Evolutionary conservation across 2,113 vertebrate species (phyloP), one percentile per base, ranked within the genome.

Genomic region (Lagopus leucura): DNA sequence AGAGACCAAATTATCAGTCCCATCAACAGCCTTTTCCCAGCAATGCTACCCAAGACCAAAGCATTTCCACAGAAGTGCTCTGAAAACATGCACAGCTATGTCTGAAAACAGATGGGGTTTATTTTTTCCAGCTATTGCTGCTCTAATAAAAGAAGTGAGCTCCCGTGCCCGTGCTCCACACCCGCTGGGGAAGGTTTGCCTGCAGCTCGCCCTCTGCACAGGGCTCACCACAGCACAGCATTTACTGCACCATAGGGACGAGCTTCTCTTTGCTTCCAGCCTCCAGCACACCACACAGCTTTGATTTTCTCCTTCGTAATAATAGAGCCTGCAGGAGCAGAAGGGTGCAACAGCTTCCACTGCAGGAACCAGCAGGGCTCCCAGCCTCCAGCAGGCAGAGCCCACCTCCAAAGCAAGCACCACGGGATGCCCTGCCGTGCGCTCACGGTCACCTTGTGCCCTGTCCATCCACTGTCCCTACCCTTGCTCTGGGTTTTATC

Each of bases 341-440:
- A 20, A 73, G 16, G 84, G 21, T 11, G 32, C 2, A 0, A 10
- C 1, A 15, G 28, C 38, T 63, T 48, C 79, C 34, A 25, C 3
- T 2, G 21, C 67, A 57, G 40, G 14, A 50, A 19, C 14, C n/a
- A 1, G 27, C 1, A 0, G 64, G 24, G 70, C 9, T 32, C 32
- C 61, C 8, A 1, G 12, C 24, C 25, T 25, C 36, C 43, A 5
- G 2, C 67, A 36, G 24, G 20, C 8, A 13, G 8, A 32, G 16
- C 27, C 3, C 1, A 13, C 2, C 2, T 25, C 58, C 38, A 34
- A 6, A 6, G 4, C 3, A 8, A 50, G 48, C 34, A 14, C 30
- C 43, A 7, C 0, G 1, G 42, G 30, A 21, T 38, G 3, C 6
- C 1, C 47, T 7, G 7, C 34, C 1, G 0, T 1, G 9, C 0